Conservation (phyloP, 2,797 vertebrate species). For the Hafferia zeledoni region DNA sequence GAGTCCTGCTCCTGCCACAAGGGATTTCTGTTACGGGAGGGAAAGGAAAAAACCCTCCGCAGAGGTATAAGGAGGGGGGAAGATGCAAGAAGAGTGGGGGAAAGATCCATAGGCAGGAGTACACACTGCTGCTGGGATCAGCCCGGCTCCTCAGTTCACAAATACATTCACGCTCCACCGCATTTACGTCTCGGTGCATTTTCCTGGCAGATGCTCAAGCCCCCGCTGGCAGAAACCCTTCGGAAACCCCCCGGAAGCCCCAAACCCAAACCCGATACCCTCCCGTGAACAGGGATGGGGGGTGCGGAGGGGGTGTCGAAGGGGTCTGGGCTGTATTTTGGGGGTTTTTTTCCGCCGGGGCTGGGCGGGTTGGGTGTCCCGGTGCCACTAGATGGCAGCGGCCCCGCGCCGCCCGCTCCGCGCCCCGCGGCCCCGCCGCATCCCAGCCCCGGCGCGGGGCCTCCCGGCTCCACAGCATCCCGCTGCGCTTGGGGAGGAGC, state of each 20-base stretch:
- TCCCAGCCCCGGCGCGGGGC: conserved; percentile 26
- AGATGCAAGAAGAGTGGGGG: background rate
- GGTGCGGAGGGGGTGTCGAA: rapidly evolving
- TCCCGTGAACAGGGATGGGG: background rate
- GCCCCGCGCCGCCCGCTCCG: background rate
- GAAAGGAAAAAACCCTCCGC: background rate
- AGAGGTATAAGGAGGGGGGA: background rate
- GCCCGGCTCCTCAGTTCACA: background rate
- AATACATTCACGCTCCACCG: background rate
- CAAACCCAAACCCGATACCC: no score
- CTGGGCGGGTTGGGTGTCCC: background rate
- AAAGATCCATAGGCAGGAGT: background rate
- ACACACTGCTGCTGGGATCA: background rate
- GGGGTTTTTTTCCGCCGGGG: background rate
- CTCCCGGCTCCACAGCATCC: conserved; percentile 29
- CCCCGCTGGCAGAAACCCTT: background rate
- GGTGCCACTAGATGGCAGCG: conserved; percentile 37
- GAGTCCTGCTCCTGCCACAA: background rate
- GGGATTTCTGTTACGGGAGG: background rate
- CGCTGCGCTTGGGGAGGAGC: background rate
- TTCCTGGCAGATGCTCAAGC: background rate
- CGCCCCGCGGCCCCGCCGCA: background rate
- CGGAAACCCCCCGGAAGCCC: background rate
- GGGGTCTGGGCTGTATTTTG: background rate
- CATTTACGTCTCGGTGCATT: background rate